Conservation (phyloP, 1,140 invertebrate genomes). For the Radopholus similis region DNA sequence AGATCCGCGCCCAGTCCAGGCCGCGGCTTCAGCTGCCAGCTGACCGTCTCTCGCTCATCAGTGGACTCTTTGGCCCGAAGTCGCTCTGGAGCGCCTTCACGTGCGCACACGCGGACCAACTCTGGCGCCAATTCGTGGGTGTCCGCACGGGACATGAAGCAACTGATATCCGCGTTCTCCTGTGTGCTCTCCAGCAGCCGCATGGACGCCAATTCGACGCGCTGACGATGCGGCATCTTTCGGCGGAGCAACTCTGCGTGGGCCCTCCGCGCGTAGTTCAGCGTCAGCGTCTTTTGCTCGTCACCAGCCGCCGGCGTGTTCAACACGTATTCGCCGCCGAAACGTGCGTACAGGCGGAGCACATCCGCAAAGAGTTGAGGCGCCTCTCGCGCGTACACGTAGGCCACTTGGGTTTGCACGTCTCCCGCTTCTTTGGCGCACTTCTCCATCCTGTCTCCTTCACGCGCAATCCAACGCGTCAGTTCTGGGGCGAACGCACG, state of each 20-base stretch:
- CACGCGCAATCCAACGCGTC: not conserved
- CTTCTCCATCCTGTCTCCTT: constrained; percentile 8
- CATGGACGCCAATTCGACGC: constrained; percentile 10
- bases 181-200: constrained; percentile 29
- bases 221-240: constrained; percentile 24
- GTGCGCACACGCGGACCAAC: constrained; percentile 18
- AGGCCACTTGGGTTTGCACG: constrained; percentile 30
- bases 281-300: constrained; percentile 26
- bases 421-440: constrained; percentile 36
- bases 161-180: constrained; percentile 20
- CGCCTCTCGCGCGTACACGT: constrained; percentile 32
- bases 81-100: not conserved
- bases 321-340: constrained; percentile 47
- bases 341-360: constrained; percentile 18
- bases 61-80: constrained; percentile 15
- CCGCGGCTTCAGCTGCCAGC: constrained; percentile 25
- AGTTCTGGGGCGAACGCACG: too few species aligned
- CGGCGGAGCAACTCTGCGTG: constrained; percentile 26
- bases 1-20: not conserved
- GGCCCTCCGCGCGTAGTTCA: constrained; percentile 20
- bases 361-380: not conserved
- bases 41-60: constrained; percentile 23
- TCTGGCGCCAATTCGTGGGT: constrained; percentile 5
- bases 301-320: constrained; percentile 37
- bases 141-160: not conserved